Percentiles rank a stretch among this genome's conserved stretches.
Evolutionary conservation across 2,888 invertebrate genomes (phyloP).

Genomic region (Globia sparganii): DNA sequence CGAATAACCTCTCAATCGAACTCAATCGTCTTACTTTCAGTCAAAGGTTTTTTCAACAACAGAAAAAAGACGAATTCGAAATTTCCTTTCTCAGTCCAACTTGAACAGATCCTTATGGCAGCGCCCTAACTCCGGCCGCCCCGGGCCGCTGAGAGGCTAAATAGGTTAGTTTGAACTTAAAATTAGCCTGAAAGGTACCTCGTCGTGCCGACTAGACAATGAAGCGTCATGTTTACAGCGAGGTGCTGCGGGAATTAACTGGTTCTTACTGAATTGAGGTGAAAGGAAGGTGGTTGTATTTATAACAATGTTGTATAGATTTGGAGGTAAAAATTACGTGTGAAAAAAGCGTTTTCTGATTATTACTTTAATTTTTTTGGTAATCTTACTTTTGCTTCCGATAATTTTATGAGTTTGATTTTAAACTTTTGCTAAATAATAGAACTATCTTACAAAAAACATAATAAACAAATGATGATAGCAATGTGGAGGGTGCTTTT

Average conservation of each 20-base stretch:
- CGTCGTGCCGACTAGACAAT: conserved; percentile 59
- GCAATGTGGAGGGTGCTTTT: background rate
- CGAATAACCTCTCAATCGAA: background rate
- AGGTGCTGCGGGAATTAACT: conserved; percentile 11
- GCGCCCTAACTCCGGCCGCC: conserved; percentile 39
- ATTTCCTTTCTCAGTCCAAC: background rate
- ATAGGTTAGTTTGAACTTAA: conserved; percentile 71
- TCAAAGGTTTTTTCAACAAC: background rate
- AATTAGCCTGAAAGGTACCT: conserved; percentile 66
- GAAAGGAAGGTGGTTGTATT: background rate
- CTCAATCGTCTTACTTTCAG: background rate
- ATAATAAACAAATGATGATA: background rate
- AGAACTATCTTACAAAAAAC: background rate
- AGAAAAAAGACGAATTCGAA: background rate
- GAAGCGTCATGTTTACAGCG: conserved; percentile 51
- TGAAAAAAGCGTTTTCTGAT: background rate
- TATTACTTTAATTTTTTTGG: background rate
- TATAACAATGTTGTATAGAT: background rate
- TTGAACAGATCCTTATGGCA: conserved; percentile 22
- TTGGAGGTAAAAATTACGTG: background rate
- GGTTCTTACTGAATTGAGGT: background rate
- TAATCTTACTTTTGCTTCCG: background rate
- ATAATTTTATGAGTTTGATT: background rate
- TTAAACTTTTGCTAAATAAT: background rate
- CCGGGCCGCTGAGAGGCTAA: conserved; percentile 61